A percentile compares a stretch with the other conserved stretches of the same genome.
Conservation (phyloP, 2,797 vertebrate genomes). For the Sebastolobus alascanus region DNA sequence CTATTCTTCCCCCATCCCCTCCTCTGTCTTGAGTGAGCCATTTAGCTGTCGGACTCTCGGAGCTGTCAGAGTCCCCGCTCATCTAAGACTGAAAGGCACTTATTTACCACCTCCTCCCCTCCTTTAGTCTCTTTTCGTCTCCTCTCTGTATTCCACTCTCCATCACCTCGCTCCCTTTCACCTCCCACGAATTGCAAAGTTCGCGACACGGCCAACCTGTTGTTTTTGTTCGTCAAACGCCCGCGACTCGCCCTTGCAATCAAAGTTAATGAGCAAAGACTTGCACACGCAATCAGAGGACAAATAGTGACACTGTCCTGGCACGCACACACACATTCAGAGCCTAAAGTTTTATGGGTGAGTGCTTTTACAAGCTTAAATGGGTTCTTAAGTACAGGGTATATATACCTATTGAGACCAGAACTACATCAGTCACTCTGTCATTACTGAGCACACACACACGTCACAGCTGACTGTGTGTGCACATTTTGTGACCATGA, state of each 20-base stretch:
- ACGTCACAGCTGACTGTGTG: conserved; percentile 41
- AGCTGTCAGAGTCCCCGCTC: conserved; percentile 62
- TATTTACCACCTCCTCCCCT: conserved; percentile 59
- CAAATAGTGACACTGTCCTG: conserved; percentile 41
- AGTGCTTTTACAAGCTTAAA: conserved; percentile 79
- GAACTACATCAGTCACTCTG: conserved; percentile 71
- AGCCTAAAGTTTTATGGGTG: conserved; percentile 67
- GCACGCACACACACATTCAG: conserved; percentile 30
- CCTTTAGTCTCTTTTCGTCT: conserved; percentile 27
- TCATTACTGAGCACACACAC: conserved; percentile 61
- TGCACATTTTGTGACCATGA: conserved; percentile 58
- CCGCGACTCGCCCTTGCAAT: conserved; percentile 63
- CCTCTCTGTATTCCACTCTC: conserved; percentile 33
- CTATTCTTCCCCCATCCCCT: conserved; percentile 58
- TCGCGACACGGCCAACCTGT: conserved; percentile 56
- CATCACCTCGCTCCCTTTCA: conserved; percentile 24
- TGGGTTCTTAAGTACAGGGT: conserved; percentile 78
- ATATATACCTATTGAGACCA: conserved; percentile 70
- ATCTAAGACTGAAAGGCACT: conserved; percentile 67
- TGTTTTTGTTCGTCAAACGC: conserved; percentile 53
- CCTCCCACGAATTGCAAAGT: conserved; percentile 50
- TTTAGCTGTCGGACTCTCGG: conserved; percentile 65
- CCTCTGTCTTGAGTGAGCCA: conserved; percentile 61
- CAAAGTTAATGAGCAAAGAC: conserved; percentile 69
- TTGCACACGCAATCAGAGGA: conserved; percentile 54